Evolutionary conservation across 2,888 invertebrate genomes (phyloP).

Genomic region (Stictocephala bisonia): DNA sequence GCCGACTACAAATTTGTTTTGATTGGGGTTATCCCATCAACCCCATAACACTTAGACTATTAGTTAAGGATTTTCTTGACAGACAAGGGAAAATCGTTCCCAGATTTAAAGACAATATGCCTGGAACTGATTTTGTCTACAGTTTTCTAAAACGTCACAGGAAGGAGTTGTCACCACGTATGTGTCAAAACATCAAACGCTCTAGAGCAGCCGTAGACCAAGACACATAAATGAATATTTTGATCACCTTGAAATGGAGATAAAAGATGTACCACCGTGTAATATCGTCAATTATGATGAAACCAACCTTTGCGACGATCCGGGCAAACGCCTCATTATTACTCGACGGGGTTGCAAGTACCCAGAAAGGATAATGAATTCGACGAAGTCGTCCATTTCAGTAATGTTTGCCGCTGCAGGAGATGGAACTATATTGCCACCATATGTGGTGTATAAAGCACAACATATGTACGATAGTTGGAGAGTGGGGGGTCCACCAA

Average conservation of each 20-base stretch:
- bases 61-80: slow-evolving; percentile 57
- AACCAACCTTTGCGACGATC: slow-evolving; percentile 61
- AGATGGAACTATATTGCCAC: slow-evolving; percentile 50
- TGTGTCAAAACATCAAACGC: slow-evolving; percentile 54
- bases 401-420: slow-evolving; percentile 52
- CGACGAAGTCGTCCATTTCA: slow-evolving; percentile 45
- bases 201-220: slow-evolving; percentile 55
- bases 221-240: slow-evolving; percentile 57
- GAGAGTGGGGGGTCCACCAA: slow-evolving; percentile 49
- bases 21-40: slow-evolving; percentile 57
- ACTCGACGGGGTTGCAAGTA: slow-evolving; percentile 50
- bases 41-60: slow-evolving; percentile 53
- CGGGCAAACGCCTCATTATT: slow-evolving; percentile 54
- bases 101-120: slow-evolving; percentile 55
- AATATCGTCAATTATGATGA: slow-evolving; percentile 61
- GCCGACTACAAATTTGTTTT: slow-evolving; percentile 48
- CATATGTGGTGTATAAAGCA: slow-evolving; percentile 53
- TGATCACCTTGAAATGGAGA: slow-evolving; percentile 53
- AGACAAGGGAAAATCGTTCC: slow-evolving; percentile 49
- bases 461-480: slow-evolving; percentile 51
- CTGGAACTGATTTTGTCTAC: slow-evolving; percentile 54
- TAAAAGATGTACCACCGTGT: slow-evolving; percentile 47
- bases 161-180: slow-evolving; percentile 48
- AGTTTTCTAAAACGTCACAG: slow-evolving; percentile 54
- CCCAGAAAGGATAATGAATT: slow-evolving; percentile 49